Evolutionary conservation across 2,888 invertebrate genomes (phyloP).

Genomic region (Pristionchus japonicus): DNA sequence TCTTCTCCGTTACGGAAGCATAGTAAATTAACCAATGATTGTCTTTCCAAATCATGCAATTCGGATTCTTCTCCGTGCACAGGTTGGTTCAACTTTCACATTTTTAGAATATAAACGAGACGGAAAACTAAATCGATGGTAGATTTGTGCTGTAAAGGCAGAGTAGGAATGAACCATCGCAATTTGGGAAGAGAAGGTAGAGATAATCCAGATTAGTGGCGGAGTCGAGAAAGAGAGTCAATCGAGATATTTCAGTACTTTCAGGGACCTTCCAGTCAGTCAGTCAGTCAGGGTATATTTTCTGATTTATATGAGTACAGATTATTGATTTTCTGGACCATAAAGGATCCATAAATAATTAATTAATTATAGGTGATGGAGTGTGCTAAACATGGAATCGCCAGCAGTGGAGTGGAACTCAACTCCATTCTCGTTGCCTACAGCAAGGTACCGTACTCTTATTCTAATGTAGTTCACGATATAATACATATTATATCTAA

Average conservation of each 20-base stretch:
- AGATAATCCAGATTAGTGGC: constrained; percentile 26
- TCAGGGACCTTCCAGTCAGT: constrained; percentile 42
- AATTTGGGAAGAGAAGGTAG: neutral
- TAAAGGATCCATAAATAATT: no score
- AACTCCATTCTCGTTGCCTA: constrained; percentile 71
- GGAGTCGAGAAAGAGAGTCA: neutral
- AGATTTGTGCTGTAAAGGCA: neutral
- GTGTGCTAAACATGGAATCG: constrained; percentile 68
- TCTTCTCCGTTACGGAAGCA: neutral
- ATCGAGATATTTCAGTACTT: constrained; percentile 26
- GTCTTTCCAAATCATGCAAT: neutral
- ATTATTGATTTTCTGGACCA: no score
- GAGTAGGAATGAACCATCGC: neutral
- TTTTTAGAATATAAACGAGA: neutral
- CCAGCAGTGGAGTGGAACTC: constrained; percentile 70
- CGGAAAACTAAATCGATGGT: neutral
- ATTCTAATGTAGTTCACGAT: neutral
- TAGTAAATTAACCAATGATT: constrained; percentile 1
- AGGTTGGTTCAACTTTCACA: neutral
- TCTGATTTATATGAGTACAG: neutral
- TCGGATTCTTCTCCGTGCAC: neutral
- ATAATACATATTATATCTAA: neutral
- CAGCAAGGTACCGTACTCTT: constrained; percentile 51
- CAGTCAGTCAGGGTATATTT: neutral
- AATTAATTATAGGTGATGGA: constrained; percentile 65